These are phyloP conservation scores for Empidonax alnorum DNA, from an alignment of 2,113 vertebrate species.

Conservation along the genomic window DNA sequence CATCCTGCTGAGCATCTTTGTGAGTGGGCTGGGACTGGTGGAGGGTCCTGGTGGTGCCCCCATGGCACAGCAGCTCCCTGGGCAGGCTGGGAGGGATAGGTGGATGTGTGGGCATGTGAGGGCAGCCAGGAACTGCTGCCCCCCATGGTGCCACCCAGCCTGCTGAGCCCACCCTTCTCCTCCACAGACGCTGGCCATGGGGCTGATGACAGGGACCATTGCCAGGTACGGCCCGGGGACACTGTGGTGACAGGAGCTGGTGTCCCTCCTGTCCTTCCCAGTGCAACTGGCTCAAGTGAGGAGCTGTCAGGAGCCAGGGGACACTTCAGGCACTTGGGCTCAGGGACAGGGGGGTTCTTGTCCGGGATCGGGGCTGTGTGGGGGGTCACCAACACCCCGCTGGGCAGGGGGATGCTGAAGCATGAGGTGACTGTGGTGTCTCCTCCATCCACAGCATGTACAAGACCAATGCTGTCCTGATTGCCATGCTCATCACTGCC, in stretches of 20 bases:
- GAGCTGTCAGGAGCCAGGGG: neutral
- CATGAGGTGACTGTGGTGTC: neutral
- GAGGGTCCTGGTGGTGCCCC: neutral
- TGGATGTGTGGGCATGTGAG: rapidly evolving
- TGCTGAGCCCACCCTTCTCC: neutral
- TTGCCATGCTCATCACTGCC: slow-evolving; percentile 88
- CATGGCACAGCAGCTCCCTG: neutral
- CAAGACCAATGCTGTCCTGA: slow-evolving; percentile 84
- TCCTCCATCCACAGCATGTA: slow-evolving; percentile 75
- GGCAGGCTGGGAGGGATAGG: neutral
- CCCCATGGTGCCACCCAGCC: rapidly evolving
- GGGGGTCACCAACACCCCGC: neutral
- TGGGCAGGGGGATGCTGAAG: neutral
- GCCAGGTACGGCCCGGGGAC: slow-evolving; percentile 77
- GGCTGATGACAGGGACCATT: slow-evolving; percentile 89
- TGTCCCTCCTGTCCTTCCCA: rapidly evolving
- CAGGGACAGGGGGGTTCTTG: neutral
- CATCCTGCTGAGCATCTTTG: slow-evolving; percentile 88
- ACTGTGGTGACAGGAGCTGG: neutral
- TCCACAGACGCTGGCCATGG: slow-evolving; percentile 88
- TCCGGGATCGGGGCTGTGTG: rapidly evolving
- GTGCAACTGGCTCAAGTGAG: neutral
- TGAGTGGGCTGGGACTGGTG: slow-evolving; percentile 72
- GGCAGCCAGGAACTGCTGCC: neutral
- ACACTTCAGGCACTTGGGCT: neutral